Base-by-base conservation (phyloP, 2,113 vertebrate species). In the Patagioenas fasciata region DNA sequence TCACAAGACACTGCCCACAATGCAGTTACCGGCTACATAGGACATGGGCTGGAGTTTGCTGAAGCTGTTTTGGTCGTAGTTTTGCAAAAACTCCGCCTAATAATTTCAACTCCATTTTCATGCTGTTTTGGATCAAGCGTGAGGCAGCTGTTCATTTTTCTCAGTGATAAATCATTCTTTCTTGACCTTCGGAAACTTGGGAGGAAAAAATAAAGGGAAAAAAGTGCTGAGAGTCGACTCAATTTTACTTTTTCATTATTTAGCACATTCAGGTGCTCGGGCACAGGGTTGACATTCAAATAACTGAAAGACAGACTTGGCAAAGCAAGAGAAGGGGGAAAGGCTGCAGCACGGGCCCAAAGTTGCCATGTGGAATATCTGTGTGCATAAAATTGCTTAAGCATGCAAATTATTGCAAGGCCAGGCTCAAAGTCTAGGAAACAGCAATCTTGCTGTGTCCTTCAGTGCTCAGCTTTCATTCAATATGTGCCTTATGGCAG, bases 141-240 rank as follows among this genome's bases (percentile, higher is more conserved):
- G 48, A 85, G 75, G 85, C 95, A 96, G 94, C 90, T 90, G 91
- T 72, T 94, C 47, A 3, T 80, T 93, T 80, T 67, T 64, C 83
- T 84, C 62, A 12, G 57, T 34, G 51, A 31, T 78, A 94, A 90
- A 88, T 95, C 82, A 42, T 7, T 2, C 0, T 23, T 85, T 34
- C 81, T 38, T 5, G 23, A 20, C 71, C 21, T 61, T 23, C 18
- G 75, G 47, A 28, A 91, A 78, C 34, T 85, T 1, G 0, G 53
- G 72, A 91, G 56, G 8, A 34, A 44, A 28, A 4, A 12, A 19
- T 7, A 42, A 8, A 21, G 15, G 20, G 18, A 9, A 4, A 21
- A 47, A 80, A 83, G 38, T 58, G 77, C 88, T 74, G 51, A 77
- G 48, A 11, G 38, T 26, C 23, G 44, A 54, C 54, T 44, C 47